Evolutionary conservation across 1,140 invertebrate species (phyloP).

Genomic region (Latrodectus geometricus): DNA sequence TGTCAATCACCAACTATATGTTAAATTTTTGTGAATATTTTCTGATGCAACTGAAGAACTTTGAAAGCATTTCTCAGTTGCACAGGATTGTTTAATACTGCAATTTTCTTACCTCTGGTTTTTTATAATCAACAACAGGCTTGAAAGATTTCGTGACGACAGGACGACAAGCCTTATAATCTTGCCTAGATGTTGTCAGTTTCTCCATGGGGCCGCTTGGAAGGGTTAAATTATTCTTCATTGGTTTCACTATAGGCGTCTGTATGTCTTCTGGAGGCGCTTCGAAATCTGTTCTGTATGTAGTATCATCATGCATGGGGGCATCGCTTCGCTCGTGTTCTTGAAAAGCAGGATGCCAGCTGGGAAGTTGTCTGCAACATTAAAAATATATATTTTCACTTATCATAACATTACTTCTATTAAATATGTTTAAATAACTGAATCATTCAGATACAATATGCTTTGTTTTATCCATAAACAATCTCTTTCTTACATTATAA

Average conservation of each 20-base stretch:
- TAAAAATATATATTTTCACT: neutral
- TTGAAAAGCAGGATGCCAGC: slow-evolving; percentile 33
- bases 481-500: too few relatives aligned
- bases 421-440: neutral
- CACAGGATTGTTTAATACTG: too few relatives aligned
- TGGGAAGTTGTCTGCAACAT: neutral
- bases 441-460: too few relatives aligned
- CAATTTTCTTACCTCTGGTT: slow-evolving; percentile 16
- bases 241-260: neutral
- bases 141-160: slow-evolving; percentile 8
- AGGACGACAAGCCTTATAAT: neutral
- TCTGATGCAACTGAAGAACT: too few relatives aligned
- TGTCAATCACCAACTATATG: too few relatives aligned
- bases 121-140: slow-evolving; percentile 12
- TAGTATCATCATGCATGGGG: slow-evolving; percentile 10
- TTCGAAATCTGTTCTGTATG: slow-evolving; percentile 35
- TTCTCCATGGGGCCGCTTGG: slow-evolving; percentile 34
- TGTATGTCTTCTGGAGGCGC: slow-evolving; percentile 32
- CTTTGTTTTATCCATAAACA: too few relatives aligned
- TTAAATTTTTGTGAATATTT: too few relatives aligned
- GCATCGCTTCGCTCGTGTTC: neutral
- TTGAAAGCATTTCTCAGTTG: too few relatives aligned
- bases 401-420: neutral
- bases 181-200: slow-evolving; percentile 22
- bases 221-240: slow-evolving; percentile 29